Base-by-base conservation (phyloP, 2,797 vertebrate genomes). In the Microctenopoma stevenorrisi region DNA sequence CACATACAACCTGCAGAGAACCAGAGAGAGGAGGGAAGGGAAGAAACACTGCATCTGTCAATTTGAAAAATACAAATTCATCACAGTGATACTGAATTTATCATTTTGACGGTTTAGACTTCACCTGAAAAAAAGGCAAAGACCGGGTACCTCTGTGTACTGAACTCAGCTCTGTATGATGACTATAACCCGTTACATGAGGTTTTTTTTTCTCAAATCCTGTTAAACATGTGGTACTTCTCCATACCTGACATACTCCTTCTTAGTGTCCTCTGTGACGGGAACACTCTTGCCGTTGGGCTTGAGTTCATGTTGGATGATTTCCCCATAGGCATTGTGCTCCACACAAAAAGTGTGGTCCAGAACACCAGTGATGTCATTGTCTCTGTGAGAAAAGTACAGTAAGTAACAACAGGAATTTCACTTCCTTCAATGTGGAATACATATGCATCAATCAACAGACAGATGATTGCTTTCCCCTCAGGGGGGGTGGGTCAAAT, bases 281-380 rank as follows among this genome's bases (percentile, higher is more conserved):
- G 96, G 93, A 73, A 98, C 92, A 82, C 94, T 98, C 88, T 98
- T 97, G 57, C 94, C 97, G 0, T 97, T 98, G 74, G 97, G 97
- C 84, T 98, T 99, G 65, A 99, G 94, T 85, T 99, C 97, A 33
- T 99, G 97, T 50, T 98, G 97, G 86, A 99, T 97, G 83, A 99
- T 97, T 92, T 98, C 96, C 25, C 97, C 97, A 0, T 97, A 99
- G 2, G 97, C 97, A 0, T 96, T 98, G 92, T 99, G 97, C 65
- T 99, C 97, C 0, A 98, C 97, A 61, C 97, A 99, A 86, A 99
- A 99, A 0, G 97, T 98, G 86, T 99, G 97, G 89, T 99, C 97
- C 89, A 99, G 93, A 76, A 99, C 97, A 3, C 96, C 96, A 0
- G 96, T 98, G 91, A 96, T 99, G 89, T 98, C 97, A 47, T 99